A percentile compares a stretch with the other conserved stretches of the same genome.
phyloP scores from a whole-genome alignment of 2,888 invertebrate genomes.

The Cancer borealis region DNA sequence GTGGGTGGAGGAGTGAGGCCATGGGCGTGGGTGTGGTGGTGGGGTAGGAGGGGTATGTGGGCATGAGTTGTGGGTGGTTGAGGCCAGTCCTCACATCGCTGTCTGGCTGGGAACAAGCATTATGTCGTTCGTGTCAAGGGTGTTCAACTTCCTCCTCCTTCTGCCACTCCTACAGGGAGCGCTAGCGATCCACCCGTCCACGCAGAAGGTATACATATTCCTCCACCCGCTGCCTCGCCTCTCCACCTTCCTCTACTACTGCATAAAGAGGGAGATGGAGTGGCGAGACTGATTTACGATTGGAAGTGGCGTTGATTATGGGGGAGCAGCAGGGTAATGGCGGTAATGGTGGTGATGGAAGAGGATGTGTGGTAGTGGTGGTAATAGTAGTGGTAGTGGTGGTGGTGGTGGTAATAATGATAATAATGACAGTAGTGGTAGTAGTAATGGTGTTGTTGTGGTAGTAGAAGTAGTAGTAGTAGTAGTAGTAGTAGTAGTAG shows the following conservation, averaged over 20 bases:
- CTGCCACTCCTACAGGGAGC: not conserved
- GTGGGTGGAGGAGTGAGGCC: conserved; percentile 22
- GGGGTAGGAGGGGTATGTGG: not conserved
- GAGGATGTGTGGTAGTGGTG: not conserved
- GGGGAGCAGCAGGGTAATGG: not conserved
- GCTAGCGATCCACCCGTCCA: not conserved
- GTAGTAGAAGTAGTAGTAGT: not conserved
- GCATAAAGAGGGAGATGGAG: conserved; percentile 15
- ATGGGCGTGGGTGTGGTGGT: not conserved
- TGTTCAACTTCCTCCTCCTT: not conserved
- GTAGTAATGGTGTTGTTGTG: not conserved
- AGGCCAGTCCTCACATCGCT: not conserved
- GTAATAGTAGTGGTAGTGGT: not conserved
- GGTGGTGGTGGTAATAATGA: not conserved
- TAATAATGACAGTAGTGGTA: not conserved
- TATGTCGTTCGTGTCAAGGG: not conserved
- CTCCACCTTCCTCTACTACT: not conserved
- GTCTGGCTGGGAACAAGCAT: not conserved
- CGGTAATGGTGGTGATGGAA: too few species aligned
- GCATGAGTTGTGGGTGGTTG: not conserved
- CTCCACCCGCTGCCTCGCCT: not conserved
- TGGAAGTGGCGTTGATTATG: not conserved
- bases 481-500: not conserved
- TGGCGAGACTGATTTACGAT: not conserved
- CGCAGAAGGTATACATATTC: not conserved